Evolutionary conservation across 2,797 vertebrate species (phyloP).

Genomic region (Neosalanx taihuensis): DNA sequence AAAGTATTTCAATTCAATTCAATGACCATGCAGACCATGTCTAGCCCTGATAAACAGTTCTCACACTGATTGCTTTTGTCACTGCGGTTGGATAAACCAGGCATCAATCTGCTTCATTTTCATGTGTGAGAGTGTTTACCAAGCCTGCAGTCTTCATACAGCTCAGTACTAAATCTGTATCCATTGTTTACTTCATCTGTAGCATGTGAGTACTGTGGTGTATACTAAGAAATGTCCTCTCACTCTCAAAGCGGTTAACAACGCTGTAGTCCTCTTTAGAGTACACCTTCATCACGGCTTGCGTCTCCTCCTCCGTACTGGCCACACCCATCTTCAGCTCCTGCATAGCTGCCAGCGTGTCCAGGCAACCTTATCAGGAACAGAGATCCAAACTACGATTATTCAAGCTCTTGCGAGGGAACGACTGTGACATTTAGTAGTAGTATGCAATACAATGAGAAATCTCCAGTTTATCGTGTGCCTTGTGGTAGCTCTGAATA

Average conservation of each 20-base stretch:
- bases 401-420: no score
- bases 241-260: slow-evolving; percentile 99
- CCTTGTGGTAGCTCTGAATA: background rate
- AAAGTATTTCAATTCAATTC: no score
- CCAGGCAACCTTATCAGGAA: slow-evolving; percentile 84
- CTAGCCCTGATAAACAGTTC: no score
- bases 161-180: background rate
- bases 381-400: slow-evolving; percentile 4
- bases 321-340: slow-evolving; percentile 97
- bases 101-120: no score
- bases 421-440: no score
- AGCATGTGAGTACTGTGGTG: background rate
- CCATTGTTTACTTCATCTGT: background rate
- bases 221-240: slow-evolving; percentile 45
- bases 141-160: background rate
- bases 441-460: background rate
- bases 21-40: no score
- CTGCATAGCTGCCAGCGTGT: slow-evolving; percentile 97
- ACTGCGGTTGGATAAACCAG: no score
- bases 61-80: no score
- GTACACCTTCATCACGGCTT: slow-evolving; percentile 98
- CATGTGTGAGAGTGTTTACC: background rate
- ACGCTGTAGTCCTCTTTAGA: slow-evolving; percentile 98
- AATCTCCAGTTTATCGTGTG: background rate
- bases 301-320: slow-evolving; percentile 94